Evolutionary conservation across 1,140 invertebrate genomes (phyloP), one percentile per base, ranked within the genome.

Genomic region (Brachionus paranguensis): DNA sequence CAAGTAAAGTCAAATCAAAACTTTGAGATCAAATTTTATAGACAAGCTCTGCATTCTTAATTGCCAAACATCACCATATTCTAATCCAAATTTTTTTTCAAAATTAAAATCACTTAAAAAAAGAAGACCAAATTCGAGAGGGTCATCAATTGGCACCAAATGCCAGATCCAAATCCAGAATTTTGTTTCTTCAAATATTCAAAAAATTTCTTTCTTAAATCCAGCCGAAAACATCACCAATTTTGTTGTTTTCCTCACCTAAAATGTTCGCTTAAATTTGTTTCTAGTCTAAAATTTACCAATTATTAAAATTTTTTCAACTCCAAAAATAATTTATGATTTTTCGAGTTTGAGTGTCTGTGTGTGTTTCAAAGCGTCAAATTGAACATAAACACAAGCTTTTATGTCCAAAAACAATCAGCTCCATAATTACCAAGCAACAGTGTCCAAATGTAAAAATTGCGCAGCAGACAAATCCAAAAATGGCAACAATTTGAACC

Each of bases 351-450:
- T 12, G 53, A 20, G 53, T 20, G 53, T 60, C 5, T 20, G 53
- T 0, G 4, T 2, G n/a, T 55, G n/a, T 20, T 24, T 60, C n/a
- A 60, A 60, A 20, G 17, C 53, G 10, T n/a, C 3, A 20, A 20
- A 60, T 60, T 8, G 20, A 60, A 20, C 53, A 60, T 60, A 60
- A 60, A 33, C 27, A 41, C 27, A 17, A 33, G 29, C 2, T 68
- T 68, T 68, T 68, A 68, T 68, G 65, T 68, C 65, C 65, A 68
- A 68, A 68, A 33, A 68, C n/a, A 68, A 68, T 17, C 65, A 68
- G 24, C 65, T 33, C 10, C 65, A 68, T 37, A 68, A 68, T 33
- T 68, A 68, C 65, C 29, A 68, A 68, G 65, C 65, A 37, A 68
- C 65, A 68, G 12, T 68, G 2, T n/a, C 65, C n/a, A 68, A n/a